Percentiles rank a stretch among this genome's conserved stretches.
Conservation (phyloP, 2,113 vertebrate species). For the Turdus rufiventris region DNA sequence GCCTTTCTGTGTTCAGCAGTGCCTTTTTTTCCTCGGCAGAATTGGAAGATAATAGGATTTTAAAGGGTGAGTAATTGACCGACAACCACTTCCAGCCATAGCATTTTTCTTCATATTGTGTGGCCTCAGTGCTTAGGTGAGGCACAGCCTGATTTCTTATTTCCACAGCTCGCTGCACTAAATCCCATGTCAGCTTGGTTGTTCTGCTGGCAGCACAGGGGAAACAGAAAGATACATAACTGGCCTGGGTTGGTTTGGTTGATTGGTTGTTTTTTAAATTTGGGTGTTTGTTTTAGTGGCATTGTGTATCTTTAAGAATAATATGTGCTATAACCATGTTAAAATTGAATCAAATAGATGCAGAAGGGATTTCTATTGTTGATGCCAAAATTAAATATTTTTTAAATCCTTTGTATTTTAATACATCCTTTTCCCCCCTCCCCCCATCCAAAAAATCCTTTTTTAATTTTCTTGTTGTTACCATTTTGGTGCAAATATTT, state of each 20-base stretch:
- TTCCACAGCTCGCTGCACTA: conserved; percentile 39
- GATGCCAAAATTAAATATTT: background rate
- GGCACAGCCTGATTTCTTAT: conserved; percentile 27
- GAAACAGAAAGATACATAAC: background rate
- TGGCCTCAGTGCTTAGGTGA: conserved; percentile 47
- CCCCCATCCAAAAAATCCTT: background rate
- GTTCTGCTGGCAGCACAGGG: background rate
- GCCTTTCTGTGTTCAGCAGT: conserved; percentile 33
- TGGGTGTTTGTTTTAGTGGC: background rate
- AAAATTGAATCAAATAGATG: background rate
- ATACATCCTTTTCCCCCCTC: rapidly evolving
- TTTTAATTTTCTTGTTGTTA: background rate
- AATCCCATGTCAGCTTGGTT: background rate
- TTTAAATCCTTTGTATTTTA: background rate
- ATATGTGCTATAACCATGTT: background rate
- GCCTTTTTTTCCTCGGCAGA: background rate
- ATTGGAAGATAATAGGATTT: conserved; percentile 64
- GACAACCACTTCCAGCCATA: conserved; percentile 8
- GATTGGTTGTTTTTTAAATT: background rate
- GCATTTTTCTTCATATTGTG: conserved; percentile 57
- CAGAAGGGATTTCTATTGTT: background rate
- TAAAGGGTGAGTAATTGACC: conserved; percentile 65
- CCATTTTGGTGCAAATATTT: background rate
- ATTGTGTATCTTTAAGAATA: background rate
- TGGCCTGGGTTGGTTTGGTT: background rate